Evolutionary conservation across 2,797 vertebrate genomes (phyloP), one percentile per base, ranked within the genome.

Genomic region (Chiroxiphia lanceolata): DNA sequence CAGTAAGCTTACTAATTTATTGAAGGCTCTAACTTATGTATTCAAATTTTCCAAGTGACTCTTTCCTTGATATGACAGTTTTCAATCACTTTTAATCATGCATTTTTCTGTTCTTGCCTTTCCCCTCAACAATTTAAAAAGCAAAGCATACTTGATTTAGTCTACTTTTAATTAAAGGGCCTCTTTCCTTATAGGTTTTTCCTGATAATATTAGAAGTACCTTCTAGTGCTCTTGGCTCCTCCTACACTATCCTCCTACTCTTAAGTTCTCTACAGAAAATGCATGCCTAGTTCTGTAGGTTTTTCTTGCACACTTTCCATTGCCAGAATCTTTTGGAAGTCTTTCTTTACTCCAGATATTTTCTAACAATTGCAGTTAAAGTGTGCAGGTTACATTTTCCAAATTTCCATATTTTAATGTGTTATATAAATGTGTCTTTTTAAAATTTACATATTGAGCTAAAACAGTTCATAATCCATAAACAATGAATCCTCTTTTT

Each of bases 121-220:
- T 72, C 67, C 42, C 61, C 44, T 90, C 88, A 64, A 45, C 80
- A 95, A 72, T 87, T 94, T 88, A 67, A 93, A 91, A 76, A 88
- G 59, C 36, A 91, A 92, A 64, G 85, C 33, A 45, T 63, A 91
- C 76, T 93, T 88, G 44, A 91, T 94, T 86, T 93, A 56, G 23
- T 45, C 85, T 90, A 40, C 86, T 91, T 94, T 94, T 94, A 93
- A 96, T 90, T 86, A 89, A 96, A 92, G 42, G 36, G 21, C 23
- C 79, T 95, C 36, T 65, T 90, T 86, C 63, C 80, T 91, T 80
- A 84, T 14, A 88, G 34, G 33, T 56, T 94, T 91, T 85, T 64
- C 75, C 65, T 93, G 82, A 83, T 56, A 93, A 93, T 69, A 93
- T 75, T 63, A 92, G 92, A 89, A 91, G 77, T 76, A 91, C 36